Base-by-base conservation (phyloP, 2,113 vertebrate species). In the Origma solitaria region DNA sequence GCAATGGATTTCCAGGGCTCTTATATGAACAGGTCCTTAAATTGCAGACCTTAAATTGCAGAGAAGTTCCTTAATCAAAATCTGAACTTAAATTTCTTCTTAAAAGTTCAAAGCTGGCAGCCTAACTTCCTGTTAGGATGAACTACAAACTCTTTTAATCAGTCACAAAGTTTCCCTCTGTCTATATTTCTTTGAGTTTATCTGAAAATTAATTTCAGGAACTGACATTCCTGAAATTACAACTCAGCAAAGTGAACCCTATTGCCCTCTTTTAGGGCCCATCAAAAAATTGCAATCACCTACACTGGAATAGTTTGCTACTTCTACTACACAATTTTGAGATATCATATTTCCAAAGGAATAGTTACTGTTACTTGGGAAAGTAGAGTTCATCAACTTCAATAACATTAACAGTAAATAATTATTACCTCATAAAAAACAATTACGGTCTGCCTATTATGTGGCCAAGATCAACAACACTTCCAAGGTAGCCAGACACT, bases 201-300 rank as follows among this genome's bases (percentile, higher is more conserved):
- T 85, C 79, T 70, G 56, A 83, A 93, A 91, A 93, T 81, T 92
- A 77, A 83, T 92, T 91, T 86, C 35, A 71, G 60, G 24, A 77
- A 47, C 51, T 80, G 58, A 82, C 79, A 81, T 33, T 88, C 25
- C 68, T 56, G 73, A 91, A 91, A 95, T 84, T 82, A 92, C 42
- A 90, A 65, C 49, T 72, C 70, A 40, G 76, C 27, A 38, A 77
- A 58, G 50, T 8, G 23, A 42, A 58, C 25, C 13, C 40, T 76
- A 35, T 31, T 88, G 42, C n/a, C 86, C 24, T 80, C 72, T 78
- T 60, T 31, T 19, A 49, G 23, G 93, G 22, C 13, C 58, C 58
- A 53, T 47, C 35, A 88, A 83, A 88, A 73, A n/a, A 90, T 1
- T 70, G n/a, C 60, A 75, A 88, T 60, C 25, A 45, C 35, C 53